Percentiles rank a stretch among this genome's conserved stretches.
phyloP scores from a whole-genome alignment of 2,797 vertebrate genomes.

The Lycodopsis pacificus region DNA sequence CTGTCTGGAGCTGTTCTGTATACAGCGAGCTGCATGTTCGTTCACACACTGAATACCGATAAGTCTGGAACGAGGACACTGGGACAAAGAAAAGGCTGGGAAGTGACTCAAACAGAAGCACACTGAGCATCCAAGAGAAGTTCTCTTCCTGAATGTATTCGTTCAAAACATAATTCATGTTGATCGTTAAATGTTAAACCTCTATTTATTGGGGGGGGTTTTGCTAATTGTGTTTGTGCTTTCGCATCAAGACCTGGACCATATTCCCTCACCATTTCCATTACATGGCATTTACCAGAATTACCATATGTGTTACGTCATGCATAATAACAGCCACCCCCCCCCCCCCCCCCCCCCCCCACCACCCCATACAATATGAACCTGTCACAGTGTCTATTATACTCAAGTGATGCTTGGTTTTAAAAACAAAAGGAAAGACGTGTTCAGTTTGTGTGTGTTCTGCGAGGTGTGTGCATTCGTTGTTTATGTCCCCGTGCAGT shows the following conservation, averaged over 20 bases:
- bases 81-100: background rate
- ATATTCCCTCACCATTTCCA: constrained; percentile 29
- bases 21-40: background rate
- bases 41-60: constrained; percentile 10
- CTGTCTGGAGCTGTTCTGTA: background rate
- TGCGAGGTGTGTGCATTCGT: constrained; percentile 4
- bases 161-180: background rate
- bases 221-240: constrained; percentile 2
- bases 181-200: constrained; percentile 34
- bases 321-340: constrained; percentile 39
- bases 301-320: constrained; percentile 27
- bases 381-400: background rate
- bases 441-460: background rate
- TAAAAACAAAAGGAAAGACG: background rate
- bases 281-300: constrained; percentile 47
- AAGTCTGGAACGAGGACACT: background rate
- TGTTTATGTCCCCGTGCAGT: constrained; percentile 4
- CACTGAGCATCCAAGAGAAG: background rate
- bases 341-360: background rate
- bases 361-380: background rate
- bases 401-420: constrained; percentile 27
- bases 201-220: constrained; percentile 18
- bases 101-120: constrained; percentile 5
- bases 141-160: background rate
- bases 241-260: constrained; percentile 18